A percentile compares a stretch with the other conserved stretches of the same genome.
These are phyloP conservation scores for Papilio polytes DNA, from an alignment of 1,140 invertebrate species.

Conservation along the genomic window DNA sequence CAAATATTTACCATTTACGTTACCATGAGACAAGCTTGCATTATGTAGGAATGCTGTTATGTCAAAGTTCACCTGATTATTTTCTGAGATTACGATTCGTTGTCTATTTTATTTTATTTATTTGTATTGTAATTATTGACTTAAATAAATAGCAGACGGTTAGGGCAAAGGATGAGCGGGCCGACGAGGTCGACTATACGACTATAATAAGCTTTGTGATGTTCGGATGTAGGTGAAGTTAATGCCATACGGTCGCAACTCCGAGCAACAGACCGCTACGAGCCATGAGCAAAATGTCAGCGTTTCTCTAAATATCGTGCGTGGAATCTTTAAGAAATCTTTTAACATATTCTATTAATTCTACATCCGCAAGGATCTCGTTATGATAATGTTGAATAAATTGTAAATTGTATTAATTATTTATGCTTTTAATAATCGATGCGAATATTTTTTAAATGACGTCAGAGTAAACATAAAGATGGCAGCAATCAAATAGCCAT, in stretches of 20 bases:
- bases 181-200: conserved; percentile 43
- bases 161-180: conserved; percentile 46
- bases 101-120: conserved; percentile 44
- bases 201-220: conserved; percentile 53
- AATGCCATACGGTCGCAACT: conserved; percentile 64
- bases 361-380: conserved; percentile 43
- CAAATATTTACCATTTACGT: conserved; percentile 52
- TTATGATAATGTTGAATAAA: conserved; percentile 37
- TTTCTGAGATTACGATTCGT: conserved; percentile 41
- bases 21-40: conserved; percentile 48
- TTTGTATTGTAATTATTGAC: conserved; percentile 44
- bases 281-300: conserved; percentile 63
- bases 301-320: conserved; percentile 63
- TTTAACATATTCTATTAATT: conserved; percentile 46
- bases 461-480: conserved; percentile 20
- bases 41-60: conserved; percentile 48
- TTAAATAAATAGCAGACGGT: conserved; percentile 45
- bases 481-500: conserved; percentile 12
- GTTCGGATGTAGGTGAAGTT: conserved; percentile 65
- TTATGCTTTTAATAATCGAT: conserved; percentile 24
- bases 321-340: conserved; percentile 51
- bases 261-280: conserved; percentile 59
- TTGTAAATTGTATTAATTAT: conserved; percentile 21
- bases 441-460: conserved; percentile 31
- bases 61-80: conserved; percentile 59